Conservation (phyloP, 2,888 invertebrate genomes). For the Machimus rusticus region DNA sequence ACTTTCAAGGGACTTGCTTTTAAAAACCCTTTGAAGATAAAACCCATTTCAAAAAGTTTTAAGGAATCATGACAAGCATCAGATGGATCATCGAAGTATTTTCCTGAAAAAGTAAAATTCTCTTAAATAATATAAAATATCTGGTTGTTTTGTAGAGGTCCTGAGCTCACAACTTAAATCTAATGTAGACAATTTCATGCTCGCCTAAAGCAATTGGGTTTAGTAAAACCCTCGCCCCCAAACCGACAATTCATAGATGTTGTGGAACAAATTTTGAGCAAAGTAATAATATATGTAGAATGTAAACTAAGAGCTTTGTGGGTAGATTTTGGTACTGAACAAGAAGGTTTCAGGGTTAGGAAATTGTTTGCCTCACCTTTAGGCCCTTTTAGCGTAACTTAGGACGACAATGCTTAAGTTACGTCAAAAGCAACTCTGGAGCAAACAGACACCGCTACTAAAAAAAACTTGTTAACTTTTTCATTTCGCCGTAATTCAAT, state of each 20-base stretch:
- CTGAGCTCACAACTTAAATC: background rate
- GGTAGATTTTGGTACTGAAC: background rate
- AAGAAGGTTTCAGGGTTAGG: background rate
- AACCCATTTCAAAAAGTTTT: background rate
- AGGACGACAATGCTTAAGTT: background rate
- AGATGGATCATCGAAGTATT: background rate
- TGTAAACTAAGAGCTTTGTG: background rate
- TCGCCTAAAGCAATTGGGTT: background rate
- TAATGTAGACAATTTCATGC: background rate
- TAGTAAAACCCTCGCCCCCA: background rate
- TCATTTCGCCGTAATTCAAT: background rate
- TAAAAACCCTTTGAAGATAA: background rate
- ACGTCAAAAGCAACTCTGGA: background rate
- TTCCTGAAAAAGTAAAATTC: background rate
- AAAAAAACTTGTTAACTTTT: background rate
- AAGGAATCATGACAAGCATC: background rate
- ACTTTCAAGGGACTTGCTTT: background rate
- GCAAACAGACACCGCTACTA: background rate
- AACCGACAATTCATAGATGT: background rate
- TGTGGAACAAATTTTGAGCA: background rate
- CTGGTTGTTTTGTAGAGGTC: background rate
- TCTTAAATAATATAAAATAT: background rate
- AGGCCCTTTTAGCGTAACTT: background rate
- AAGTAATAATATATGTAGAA: background rate
- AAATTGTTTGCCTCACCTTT: background rate